Conservation (phyloP, 92 coral and sea anemone genomes). For the Palythoa heliodiscus region DNA sequence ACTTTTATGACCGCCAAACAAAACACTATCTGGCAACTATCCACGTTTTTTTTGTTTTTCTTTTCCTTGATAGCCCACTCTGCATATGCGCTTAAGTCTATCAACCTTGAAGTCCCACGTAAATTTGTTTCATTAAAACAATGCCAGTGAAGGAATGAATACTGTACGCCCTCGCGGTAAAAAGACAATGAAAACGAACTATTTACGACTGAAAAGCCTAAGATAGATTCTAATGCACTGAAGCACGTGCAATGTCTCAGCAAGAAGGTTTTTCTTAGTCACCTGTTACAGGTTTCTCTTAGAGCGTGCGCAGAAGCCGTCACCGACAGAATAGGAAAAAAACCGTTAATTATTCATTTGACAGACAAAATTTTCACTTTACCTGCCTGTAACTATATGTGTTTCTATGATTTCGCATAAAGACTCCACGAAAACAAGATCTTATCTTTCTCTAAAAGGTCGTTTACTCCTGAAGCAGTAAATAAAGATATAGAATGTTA, state of each 20-base stretch:
- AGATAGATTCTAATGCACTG: background rate
- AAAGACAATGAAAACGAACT: slow-evolving; percentile 14
- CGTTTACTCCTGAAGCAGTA: too few relatives aligned
- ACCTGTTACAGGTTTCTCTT: slow-evolving; percentile 30
- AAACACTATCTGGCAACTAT: background rate
- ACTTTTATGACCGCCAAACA: slow-evolving; percentile 5
- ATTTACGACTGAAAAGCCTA: background rate
- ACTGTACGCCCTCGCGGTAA: slow-evolving; percentile 2
- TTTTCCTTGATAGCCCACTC: background rate
- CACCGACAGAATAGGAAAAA: slow-evolving; percentile 1
- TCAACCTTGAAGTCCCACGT: too few relatives aligned
- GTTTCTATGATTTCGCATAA: background rate
- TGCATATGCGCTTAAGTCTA: background rate
- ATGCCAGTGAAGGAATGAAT: slow-evolving; percentile 29
- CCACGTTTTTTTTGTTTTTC: background rate
- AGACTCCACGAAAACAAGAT: background rate
- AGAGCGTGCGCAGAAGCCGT: slow-evolving; percentile 18
- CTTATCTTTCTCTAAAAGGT: background rate
- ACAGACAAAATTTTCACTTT: background rate
- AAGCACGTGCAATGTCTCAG: slow-evolving; percentile 23
- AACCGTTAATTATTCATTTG: slow-evolving; percentile 31
- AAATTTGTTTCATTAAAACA: slow-evolving; percentile 17
- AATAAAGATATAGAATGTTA: too few relatives aligned
- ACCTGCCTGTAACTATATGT: background rate
- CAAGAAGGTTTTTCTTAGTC: background rate